These are phyloP conservation scores for Eublepharis macularius DNA, from an alignment of 2,113 vertebrate genomes.

Conservation along the genomic window DNA sequence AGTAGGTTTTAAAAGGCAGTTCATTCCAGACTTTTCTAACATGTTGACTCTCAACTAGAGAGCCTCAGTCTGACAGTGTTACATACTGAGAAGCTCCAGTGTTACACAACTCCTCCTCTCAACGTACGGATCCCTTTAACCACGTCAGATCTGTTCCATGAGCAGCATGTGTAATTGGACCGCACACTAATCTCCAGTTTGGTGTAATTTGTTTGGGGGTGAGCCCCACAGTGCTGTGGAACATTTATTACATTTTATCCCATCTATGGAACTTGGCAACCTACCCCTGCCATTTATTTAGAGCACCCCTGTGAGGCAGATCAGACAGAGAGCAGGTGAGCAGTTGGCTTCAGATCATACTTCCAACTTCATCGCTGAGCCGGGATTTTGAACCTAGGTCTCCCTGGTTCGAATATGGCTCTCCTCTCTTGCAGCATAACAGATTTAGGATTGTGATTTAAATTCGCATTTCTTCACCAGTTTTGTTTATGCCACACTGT, in stretches of 20 bases:
- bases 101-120: neutral
- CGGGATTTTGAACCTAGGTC: too few relatives aligned
- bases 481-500: neutral
- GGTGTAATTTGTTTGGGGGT: neutral
- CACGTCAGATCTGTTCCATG: neutral
- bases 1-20: neutral
- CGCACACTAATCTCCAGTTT: neutral
- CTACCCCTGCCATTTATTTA: too few relatives aligned
- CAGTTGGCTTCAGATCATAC: too few relatives aligned
- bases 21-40: neutral
- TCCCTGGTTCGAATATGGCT: neutral
- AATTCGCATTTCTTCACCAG: neutral
- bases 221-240: neutral
- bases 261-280: too few relatives aligned
- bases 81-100: too few relatives aligned
- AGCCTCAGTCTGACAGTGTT: neutral
- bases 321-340: too few relatives aligned
- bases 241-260: neutral
- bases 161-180: neutral
- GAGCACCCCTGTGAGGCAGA: too few relatives aligned
- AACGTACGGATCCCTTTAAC: neutral
- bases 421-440: neutral
- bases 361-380: too few relatives aligned
- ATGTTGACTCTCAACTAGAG: neutral
- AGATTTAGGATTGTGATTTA: neutral